Percentiles rank a stretch among this genome's conserved stretches.
Evolutionary conservation across 2,113 vertebrate species (phyloP).

Genomic region (Nymphicus hollandicus): DNA sequence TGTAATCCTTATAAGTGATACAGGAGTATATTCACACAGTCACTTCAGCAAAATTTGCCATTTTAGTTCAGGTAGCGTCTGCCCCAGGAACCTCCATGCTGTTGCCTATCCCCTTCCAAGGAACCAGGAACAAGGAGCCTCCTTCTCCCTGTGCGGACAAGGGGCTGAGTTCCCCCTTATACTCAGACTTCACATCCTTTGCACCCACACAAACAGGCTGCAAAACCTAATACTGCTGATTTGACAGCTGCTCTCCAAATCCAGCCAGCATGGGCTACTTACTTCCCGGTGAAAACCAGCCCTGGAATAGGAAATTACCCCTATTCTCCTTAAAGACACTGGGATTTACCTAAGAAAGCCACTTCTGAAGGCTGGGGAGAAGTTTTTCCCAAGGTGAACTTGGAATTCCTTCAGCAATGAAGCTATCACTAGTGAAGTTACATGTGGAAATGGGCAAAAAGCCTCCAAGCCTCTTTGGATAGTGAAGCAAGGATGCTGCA

Average conservation of each 20-base stretch:
- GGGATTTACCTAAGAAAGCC: background rate
- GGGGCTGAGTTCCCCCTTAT: background rate
- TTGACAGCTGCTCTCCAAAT: background rate
- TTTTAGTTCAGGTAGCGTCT: background rate
- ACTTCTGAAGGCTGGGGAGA: background rate
- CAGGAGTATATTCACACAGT: background rate
- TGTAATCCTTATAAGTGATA: no score
- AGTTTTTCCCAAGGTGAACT: background rate
- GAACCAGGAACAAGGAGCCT: background rate
- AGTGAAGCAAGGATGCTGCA: background rate
- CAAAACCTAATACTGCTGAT: background rate
- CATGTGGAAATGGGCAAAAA: background rate
- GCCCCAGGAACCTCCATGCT: accelerated
- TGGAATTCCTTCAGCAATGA: background rate
- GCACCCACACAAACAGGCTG: background rate
- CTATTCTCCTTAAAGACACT: background rate
- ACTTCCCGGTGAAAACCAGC: background rate
- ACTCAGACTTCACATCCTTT: background rate
- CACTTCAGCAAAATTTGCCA: background rate
- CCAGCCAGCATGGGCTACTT: background rate
- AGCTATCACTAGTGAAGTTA: background rate
- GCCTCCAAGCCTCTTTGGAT: background rate
- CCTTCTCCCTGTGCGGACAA: no score
- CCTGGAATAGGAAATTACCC: background rate
- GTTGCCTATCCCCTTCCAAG: background rate